phyloP scores from a whole-genome alignment of 2,113 vertebrate genomes.

The Lophius piscatorius region DNA sequence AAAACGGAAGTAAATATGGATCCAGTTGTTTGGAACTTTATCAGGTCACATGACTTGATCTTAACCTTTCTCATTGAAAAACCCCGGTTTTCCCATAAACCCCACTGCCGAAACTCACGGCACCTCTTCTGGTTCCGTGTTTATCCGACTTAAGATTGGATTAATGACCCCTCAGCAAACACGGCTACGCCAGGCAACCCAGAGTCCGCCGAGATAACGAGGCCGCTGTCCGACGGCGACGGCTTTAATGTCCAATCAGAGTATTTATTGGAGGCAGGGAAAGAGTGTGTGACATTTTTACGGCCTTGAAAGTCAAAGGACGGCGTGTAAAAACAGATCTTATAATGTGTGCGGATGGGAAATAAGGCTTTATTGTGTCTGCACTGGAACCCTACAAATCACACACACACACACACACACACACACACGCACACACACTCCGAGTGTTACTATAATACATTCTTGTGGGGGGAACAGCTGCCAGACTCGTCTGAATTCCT shows the following conservation, averaged over 20 bases:
- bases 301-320: neutral
- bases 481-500: constrained; percentile 8
- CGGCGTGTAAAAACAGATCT: neutral
- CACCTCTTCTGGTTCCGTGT: no score
- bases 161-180: no score
- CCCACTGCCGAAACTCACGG: no score
- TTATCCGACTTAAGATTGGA: no score
- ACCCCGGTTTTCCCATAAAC: no score
- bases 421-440: neutral
- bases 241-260: neutral
- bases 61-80: no score
- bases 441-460: constrained; percentile 6
- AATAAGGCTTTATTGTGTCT: constrained; percentile 2
- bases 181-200: no score
- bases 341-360: neutral
- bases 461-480: neutral
- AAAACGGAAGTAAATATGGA: no score
- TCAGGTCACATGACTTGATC: no score
- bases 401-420: neutral
- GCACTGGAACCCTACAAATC: constrained; percentile 1
- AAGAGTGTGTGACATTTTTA: neutral
- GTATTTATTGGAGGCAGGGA: neutral
- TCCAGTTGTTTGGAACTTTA: no score
- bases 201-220: no score
- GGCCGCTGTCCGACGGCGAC: no score